phyloP scores from a whole-genome alignment of 2,113 vertebrate species.

The Macrotus californicus region DNA sequence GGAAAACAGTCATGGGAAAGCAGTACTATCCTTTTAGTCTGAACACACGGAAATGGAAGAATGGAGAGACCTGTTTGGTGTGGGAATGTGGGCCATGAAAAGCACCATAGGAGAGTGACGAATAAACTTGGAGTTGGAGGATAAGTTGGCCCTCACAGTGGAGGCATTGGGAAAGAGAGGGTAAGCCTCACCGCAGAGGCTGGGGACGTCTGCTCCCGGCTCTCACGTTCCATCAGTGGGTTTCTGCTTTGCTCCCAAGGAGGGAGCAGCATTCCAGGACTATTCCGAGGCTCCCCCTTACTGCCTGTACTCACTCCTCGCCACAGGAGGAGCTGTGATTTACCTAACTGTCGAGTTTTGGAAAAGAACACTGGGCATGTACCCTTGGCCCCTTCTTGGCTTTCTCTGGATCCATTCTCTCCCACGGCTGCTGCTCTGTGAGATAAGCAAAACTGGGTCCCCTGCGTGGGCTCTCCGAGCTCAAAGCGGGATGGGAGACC shows the following conservation, averaged over 20 bases:
- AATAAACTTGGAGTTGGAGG: background rate
- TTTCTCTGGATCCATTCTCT: background rate
- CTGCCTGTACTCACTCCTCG: background rate
- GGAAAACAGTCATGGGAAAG: background rate
- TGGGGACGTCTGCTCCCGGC: accelerated
- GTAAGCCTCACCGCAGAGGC: background rate
- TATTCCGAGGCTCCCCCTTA: background rate
- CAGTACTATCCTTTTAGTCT: background rate
- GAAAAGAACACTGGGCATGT: background rate
- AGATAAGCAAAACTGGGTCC: background rate
- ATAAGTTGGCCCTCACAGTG: background rate
- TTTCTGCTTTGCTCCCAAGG: background rate
- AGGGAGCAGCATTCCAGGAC: background rate
- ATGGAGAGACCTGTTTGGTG: background rate
- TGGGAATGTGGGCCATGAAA: background rate
- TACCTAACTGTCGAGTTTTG: background rate
- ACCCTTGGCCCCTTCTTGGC: background rate
- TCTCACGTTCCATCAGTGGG: too few species aligned
- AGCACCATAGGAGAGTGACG: background rate
- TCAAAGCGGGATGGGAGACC: background rate
- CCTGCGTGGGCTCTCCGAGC: background rate
- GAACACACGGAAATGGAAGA: background rate
- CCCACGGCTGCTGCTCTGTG: background rate
- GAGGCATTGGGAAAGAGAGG: background rate
- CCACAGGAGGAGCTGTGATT: background rate